A percentile compares a stretch with the other conserved stretches of the same genome.
Conservation (phyloP, 2,797 vertebrate species). For the Novumbra hubbsi region DNA sequence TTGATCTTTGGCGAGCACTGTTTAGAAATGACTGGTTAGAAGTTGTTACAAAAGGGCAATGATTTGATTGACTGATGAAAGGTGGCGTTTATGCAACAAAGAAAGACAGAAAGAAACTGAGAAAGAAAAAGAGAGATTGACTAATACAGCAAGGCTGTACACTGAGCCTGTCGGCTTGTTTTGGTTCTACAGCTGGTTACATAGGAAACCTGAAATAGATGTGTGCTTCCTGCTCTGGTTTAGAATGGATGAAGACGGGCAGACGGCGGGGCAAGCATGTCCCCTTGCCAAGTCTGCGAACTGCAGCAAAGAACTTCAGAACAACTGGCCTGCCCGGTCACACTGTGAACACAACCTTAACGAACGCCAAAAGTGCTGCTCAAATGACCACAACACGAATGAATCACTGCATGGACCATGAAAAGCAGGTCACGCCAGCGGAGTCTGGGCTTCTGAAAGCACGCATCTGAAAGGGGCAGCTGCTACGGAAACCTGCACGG, state of each 20-base stretch:
- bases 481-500: neutral
- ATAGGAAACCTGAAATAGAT: constrained; percentile 37
- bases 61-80: neutral
- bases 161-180: constrained; percentile 27
- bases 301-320: constrained; percentile 17
- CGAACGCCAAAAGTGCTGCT: neutral
- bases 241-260: constrained; percentile 40
- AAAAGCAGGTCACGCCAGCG: neutral
- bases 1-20: constrained; percentile 15
- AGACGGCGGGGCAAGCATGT: constrained; percentile 20
- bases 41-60: constrained; percentile 7
- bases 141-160: constrained; percentile 3
- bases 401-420: constrained; percentile 16
- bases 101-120: constrained; percentile 17
- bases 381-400: neutral
- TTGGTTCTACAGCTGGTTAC: constrained; percentile 41
- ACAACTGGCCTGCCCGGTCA: constrained; percentile 24
- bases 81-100: neutral
- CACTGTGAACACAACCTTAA: constrained; percentile 13
- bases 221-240: constrained; percentile 41
- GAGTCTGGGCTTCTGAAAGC: neutral
- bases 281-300: constrained; percentile 27
- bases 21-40: constrained; percentile 5
- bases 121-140: neutral
- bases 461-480: neutral